Evolutionary conservation across 2,797 vertebrate genomes (phyloP).

Genomic region (Enteromius anoplus): DNA sequence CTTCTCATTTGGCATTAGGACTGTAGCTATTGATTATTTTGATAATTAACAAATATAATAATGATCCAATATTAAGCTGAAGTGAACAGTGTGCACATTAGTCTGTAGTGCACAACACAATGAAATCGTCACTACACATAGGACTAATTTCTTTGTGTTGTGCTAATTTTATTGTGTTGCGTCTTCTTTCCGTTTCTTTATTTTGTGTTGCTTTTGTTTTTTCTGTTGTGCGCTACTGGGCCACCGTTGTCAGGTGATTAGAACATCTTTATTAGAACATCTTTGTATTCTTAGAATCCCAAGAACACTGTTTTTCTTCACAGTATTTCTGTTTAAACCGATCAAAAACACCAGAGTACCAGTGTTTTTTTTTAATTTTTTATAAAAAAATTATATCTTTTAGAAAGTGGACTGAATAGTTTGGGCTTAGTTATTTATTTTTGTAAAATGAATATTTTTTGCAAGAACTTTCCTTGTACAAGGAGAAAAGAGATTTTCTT

Average conservation of each 20-base stretch:
- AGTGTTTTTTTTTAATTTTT: not conserved
- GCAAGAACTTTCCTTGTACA: not conserved
- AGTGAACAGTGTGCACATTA: not conserved
- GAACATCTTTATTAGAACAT: not conserved
- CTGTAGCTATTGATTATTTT: not conserved
- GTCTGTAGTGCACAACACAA: not conserved
- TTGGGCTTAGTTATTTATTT: not conserved
- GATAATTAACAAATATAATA: not conserved
- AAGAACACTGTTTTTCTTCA: not conserved
- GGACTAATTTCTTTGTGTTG: not conserved
- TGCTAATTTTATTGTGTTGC: not conserved
- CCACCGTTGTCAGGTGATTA: not conserved
- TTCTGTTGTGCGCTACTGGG: no score
- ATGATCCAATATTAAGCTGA: conserved; percentile 9
- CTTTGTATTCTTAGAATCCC: not conserved
- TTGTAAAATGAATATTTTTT: not conserved
- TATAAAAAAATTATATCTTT: not conserved
- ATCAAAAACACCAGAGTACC: not conserved
- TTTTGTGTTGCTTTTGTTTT: no score
- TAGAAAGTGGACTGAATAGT: not conserved
- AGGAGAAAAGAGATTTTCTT: not conserved
- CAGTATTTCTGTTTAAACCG: not conserved
- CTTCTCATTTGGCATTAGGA: not conserved
- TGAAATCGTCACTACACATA: not conserved
- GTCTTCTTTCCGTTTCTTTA: no score